Base-by-base conservation (phyloP, 2,888 invertebrate genomes). In the Imbricaverruca yamaguchii region DNA sequence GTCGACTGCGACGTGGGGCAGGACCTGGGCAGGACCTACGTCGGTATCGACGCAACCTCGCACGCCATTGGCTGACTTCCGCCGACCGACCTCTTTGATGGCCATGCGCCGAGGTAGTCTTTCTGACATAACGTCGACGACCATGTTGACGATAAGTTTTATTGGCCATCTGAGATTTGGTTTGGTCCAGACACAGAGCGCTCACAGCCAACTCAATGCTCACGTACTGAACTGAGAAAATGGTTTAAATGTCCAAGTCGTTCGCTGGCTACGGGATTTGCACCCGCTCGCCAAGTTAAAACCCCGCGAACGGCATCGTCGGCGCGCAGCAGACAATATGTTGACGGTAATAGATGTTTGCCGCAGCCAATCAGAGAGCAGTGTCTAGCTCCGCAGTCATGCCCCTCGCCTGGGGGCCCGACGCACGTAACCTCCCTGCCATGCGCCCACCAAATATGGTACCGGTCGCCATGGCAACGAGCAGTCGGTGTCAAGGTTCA, bases 261-360 rank as follows among this genome's bases (percentile, higher is more conserved):
- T 4, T 39, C 39, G 39, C 39, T 4, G 39, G 39, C 39, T 4
- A 39, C 39, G 39, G 39, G 4, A 39, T 39, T 39, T 39, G 39
- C 39, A 39, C 39, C 4, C 7, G 63, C 10, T 11, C 69, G 69
- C 69, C 18, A 69, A 69, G 15, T 18, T 69, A 39, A 69, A 18
- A 69, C 13, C 69, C 39, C 8, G 39, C 69, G 39, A 69, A 69
- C 6, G 18, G 1, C 39, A 8, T 69, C 69, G 69, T 69, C 69
- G 69, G 69, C 69, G 69, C 69, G 69, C 69, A 53, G 69, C 69
- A 69, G 69, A 69, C 69, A 69, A 69, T 69, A 69, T 69, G 69
- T 69, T 69, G 69, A 69, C 69, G 69, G 69, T 69, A 69, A 69
- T 69, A 69, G 69, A 69, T 69, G 69, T 69, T 69, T 69, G 69